phyloP scores from a whole-genome alignment of 2,113 vertebrate species.

The Callipepla squamata region DNA sequence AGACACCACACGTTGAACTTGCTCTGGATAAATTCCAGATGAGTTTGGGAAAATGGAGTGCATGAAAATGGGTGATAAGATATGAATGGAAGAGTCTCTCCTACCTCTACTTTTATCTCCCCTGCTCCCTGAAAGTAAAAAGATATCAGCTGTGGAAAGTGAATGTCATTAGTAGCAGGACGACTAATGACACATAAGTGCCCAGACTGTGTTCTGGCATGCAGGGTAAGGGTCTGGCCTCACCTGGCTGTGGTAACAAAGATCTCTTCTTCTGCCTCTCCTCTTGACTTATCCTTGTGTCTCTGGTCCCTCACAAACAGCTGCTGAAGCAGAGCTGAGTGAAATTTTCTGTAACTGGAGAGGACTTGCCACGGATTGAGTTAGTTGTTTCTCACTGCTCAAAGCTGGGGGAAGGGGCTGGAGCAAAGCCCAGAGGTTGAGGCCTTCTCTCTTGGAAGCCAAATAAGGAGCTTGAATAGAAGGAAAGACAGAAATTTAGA shows the following conservation, averaged over 20 bases:
- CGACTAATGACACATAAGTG: not conserved
- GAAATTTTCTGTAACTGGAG: not conserved
- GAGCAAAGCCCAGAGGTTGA: not conserved
- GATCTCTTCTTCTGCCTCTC: not conserved
- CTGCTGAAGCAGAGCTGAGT: not conserved
- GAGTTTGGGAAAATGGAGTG: not conserved
- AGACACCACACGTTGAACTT: not conserved
- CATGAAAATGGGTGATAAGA: not conserved
- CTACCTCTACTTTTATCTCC: not conserved
- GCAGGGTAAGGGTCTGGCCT: accelerated
- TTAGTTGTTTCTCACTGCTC: not conserved
- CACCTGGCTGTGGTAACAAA: not conserved
- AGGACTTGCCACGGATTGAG: not conserved
- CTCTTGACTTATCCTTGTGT: not conserved
- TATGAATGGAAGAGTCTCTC: not conserved
- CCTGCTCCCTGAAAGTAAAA: conserved; percentile 18
- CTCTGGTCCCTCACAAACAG: not conserved
- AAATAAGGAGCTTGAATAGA: not conserved
- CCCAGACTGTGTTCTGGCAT: not conserved
- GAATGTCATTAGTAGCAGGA: not conserved
- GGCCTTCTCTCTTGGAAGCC: not conserved
- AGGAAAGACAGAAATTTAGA: not conserved
- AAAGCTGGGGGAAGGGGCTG: not conserved
- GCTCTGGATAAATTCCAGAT: not conserved
- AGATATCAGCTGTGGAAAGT: not conserved